Conservation (phyloP, 2,888 invertebrate genomes). For the Pammene fasciana region DNA sequence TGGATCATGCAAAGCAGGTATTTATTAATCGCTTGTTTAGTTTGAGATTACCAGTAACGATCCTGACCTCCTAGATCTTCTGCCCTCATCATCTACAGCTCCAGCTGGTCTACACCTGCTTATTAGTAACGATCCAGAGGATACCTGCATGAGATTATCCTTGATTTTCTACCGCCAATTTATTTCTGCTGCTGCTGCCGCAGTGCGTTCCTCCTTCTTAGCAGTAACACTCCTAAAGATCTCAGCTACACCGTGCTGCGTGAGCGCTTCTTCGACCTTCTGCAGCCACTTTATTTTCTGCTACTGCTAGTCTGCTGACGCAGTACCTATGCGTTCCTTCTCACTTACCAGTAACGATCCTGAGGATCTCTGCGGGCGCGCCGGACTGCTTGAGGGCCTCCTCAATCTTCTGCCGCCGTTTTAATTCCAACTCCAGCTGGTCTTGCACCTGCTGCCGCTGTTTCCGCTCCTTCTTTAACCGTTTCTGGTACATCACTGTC, state of each 20-base stretch:
- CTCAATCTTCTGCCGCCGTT: constrained; percentile 90
- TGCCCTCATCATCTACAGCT: no score
- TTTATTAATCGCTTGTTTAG: no score
- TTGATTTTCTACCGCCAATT: no score
- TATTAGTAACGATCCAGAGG: no score
- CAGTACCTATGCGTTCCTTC: constrained; percentile 85
- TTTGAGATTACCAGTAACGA: no score
- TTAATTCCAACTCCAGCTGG: constrained; percentile 91
- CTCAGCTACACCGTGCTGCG: constrained; percentile 89
- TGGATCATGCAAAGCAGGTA: no score
- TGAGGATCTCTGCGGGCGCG: constrained; percentile 89
- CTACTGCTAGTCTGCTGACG: constrained; percentile 93
- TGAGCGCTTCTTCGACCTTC: constrained; percentile 82
- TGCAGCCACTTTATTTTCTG: constrained; percentile 49
- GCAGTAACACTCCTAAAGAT: constrained; percentile 91
- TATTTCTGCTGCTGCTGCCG: background rate
- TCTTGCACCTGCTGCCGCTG: constrained; percentile 92
- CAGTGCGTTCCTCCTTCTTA: constrained; percentile 75
- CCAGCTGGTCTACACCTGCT: no score
- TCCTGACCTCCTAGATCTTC: no score
- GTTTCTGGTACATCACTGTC: constrained; percentile 94
- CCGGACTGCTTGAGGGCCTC: constrained; percentile 91
- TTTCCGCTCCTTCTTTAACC: constrained; percentile 93
- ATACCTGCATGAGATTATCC: no score
- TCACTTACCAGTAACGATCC: constrained; percentile 89